Evolutionary conservation across 2,797 vertebrate genomes (phyloP).

Genomic region (Thaleichthys pacificus): DNA sequence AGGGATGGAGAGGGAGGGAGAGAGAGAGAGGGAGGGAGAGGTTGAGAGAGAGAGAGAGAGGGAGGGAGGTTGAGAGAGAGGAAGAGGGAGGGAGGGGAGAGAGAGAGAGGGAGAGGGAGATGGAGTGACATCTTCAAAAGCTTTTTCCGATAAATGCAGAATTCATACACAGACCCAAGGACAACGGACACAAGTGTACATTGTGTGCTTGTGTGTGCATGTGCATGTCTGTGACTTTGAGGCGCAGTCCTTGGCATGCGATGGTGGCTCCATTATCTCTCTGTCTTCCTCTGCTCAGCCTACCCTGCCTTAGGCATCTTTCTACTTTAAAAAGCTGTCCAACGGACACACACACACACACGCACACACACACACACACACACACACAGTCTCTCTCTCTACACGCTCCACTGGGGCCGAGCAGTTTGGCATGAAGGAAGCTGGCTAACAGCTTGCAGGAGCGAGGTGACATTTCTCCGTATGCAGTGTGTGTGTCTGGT

Average conservation of each 20-base stretch:
- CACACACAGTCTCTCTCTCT: conserved; percentile 27
- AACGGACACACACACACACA: conserved; percentile 62
- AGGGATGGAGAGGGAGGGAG: too few relatives aligned
- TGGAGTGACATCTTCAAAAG: conserved; percentile 62
- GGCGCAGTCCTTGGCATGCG: conserved; percentile 78
- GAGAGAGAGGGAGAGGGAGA: neutral
- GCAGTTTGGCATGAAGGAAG: conserved; percentile 87
- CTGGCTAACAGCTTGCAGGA: conserved; percentile 95
- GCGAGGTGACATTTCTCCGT: conserved; percentile 97
- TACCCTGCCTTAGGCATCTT: conserved; percentile 89
- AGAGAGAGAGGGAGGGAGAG: conserved; percentile 2
- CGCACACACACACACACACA: conserved; percentile 10
- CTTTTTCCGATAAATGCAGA: conserved; percentile 64
- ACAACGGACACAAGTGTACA: conserved; percentile 48
- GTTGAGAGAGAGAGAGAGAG: too few relatives aligned
- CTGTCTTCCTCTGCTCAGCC: conserved; percentile 83
- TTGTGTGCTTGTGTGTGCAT: conserved; percentile 13
- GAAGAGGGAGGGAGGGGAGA: too few relatives aligned
- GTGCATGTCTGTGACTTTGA: conserved; percentile 74
- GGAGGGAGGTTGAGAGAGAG: neutral
- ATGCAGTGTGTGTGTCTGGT: conserved; percentile 80
- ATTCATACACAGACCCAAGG: conserved; percentile 60
- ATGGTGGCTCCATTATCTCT: conserved; percentile 74
- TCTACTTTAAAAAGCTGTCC: conserved; percentile 93
- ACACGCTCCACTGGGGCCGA: conserved; percentile 85